Conservation (phyloP, 2,888 invertebrate species). For the Formica aserva region DNA sequence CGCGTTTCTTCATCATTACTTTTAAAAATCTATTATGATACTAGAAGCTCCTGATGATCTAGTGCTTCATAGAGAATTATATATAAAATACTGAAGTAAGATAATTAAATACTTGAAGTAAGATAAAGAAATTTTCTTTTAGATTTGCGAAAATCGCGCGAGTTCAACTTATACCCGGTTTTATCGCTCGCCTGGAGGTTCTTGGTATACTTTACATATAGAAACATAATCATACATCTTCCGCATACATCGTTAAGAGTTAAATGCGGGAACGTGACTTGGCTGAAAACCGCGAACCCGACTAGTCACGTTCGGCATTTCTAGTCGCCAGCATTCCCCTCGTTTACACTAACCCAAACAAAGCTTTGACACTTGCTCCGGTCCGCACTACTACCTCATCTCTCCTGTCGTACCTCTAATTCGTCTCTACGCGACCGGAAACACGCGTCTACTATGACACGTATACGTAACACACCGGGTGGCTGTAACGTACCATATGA, state of each 20-base stretch:
- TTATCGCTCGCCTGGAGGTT: not conserved
- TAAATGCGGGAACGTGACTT: slow-evolving; percentile 36
- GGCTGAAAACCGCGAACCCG: not conserved
- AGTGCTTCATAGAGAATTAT: not conserved
- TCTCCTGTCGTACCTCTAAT: not conserved
- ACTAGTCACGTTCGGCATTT: slow-evolving; percentile 27
- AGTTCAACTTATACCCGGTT: not conserved
- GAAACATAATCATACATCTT: slow-evolving; percentile 16
- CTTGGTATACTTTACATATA: slow-evolving; percentile 4
- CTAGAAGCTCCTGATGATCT: not conserved
- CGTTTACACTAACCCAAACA: slow-evolving; percentile 32
- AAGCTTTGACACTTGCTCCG: slow-evolving; percentile 19
- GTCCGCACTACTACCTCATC: not conserved
- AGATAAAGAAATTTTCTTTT: slow-evolving; percentile 12
- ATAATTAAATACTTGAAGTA: not conserved
- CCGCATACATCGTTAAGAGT: slow-evolving; percentile 27
- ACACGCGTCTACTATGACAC: slow-evolving; percentile 5
- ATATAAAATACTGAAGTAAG: not conserved
- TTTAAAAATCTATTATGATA: not conserved
- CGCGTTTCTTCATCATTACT: not conserved
- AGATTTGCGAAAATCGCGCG: not conserved
- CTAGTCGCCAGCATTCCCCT: slow-evolving; percentile 9
- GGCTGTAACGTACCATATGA: slow-evolving; percentile 37
- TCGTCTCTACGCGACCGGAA: not conserved
- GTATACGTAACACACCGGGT: not conserved